A percentile compares a stretch with the other conserved stretches of the same genome.
Evolutionary conservation across 2,113 vertebrate species (phyloP).

Genomic region (Alosa alosa): DNA sequence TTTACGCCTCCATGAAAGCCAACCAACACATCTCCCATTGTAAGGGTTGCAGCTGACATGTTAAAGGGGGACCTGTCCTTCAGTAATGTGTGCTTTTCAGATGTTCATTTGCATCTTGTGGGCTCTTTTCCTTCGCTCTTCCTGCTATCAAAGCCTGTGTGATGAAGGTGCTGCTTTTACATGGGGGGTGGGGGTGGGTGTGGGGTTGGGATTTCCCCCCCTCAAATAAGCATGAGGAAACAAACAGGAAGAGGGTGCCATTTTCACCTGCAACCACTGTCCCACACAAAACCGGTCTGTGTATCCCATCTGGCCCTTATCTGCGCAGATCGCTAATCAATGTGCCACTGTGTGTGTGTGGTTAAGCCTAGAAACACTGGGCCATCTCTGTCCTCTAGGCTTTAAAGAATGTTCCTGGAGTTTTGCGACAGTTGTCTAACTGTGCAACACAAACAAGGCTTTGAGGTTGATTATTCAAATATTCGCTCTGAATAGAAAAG

Average conservation of each 20-base stretch:
- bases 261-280: conserved; percentile 20
- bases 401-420: background rate
- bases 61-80: background rate
- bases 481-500: background rate
- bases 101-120: conserved; percentile 15
- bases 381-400: conserved; percentile 17
- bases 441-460: background rate
- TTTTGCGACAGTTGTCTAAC: background rate
- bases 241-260: conserved; percentile 37
- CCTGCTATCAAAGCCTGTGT: too few species aligned
- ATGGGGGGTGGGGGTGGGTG: conserved; percentile 20
- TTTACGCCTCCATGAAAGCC: background rate
- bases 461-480: background rate
- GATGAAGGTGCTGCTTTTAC: conserved; percentile 14
- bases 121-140: too few species aligned
- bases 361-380: background rate
- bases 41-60: background rate
- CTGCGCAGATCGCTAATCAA: background rate
- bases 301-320: background rate
- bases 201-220: conserved; percentile 42
- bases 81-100: background rate
- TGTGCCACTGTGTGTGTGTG: background rate
- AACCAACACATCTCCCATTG: background rate
- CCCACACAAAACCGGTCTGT: background rate
- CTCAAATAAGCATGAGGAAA: conserved; percentile 47